Percentiles rank a stretch among this genome's conserved stretches.
Evolutionary conservation across 2,888 invertebrate species (phyloP).

Genomic region (Exephanes ischioxanthus): DNA sequence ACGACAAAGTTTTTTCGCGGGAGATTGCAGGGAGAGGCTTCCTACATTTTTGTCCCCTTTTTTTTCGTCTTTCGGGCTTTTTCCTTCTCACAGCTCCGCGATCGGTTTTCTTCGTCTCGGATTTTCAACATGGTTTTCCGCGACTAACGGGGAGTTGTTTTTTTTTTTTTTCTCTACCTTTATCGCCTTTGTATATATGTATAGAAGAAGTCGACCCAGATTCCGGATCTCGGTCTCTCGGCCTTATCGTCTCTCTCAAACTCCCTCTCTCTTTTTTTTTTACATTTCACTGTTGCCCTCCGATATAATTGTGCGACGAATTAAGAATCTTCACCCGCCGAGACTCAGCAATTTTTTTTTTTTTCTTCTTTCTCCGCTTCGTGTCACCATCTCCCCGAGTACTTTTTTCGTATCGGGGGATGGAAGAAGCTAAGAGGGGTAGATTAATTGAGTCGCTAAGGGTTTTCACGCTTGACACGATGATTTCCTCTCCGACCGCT

Average conservation of each 20-base stretch:
- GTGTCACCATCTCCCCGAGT: background rate
- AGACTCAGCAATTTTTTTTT: background rate
- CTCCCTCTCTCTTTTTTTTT: slow-evolving; percentile 11
- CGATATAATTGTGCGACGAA: slow-evolving; percentile 34
- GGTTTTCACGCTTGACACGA: slow-evolving; percentile 14
- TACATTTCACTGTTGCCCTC: slow-evolving; percentile 24
- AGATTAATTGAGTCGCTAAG: slow-evolving; percentile 41
- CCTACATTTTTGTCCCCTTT: background rate
- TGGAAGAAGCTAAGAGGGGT: background rate
- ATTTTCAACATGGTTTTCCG: slow-evolving; percentile 55
- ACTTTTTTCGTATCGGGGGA: background rate
- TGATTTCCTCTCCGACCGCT: slow-evolving; percentile 9
- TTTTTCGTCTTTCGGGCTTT: background rate
- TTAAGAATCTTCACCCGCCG: slow-evolving; percentile 18
- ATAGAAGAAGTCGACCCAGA: slow-evolving; percentile 44
- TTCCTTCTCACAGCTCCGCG: slow-evolving; percentile 28
- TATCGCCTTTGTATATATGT: slow-evolving; percentile 1
- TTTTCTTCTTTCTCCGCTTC: background rate
- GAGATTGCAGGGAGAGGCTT: background rate
- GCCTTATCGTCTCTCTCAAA: background rate
- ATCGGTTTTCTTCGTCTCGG: slow-evolving; percentile 51
- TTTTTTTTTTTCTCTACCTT: slow-evolving; percentile 34
- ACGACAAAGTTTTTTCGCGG: slow-evolving; percentile 65
- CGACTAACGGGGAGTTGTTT: slow-evolving; percentile 21
- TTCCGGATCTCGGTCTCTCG: slow-evolving; percentile 18